Evolutionary conservation across 2,113 vertebrate genomes (phyloP).

Genomic region (Xenopus borealis): DNA sequence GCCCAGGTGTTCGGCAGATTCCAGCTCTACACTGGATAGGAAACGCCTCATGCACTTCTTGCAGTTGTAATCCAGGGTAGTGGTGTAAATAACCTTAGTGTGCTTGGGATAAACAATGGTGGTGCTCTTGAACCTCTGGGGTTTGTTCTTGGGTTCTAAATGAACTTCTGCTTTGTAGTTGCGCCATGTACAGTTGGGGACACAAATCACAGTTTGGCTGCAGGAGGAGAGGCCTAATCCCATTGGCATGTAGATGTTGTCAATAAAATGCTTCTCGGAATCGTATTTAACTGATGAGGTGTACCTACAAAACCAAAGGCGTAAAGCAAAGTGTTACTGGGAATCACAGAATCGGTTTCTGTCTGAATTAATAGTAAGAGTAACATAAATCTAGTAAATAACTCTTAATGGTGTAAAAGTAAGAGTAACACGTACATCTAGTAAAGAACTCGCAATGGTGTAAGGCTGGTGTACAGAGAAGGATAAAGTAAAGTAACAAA

Average conservation of each 20-base stretch:
- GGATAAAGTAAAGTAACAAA: too few relatives aligned
- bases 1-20: slow-evolving; percentile 60
- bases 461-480: too few relatives aligned
- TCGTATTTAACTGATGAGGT: slow-evolving; percentile 84
- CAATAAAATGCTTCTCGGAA: slow-evolving; percentile 87
- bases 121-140: slow-evolving; percentile 81
- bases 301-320: slow-evolving; percentile 68
- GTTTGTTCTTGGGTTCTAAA: slow-evolving; percentile 76
- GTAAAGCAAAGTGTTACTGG: background rate
- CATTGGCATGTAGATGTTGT: slow-evolving; percentile 74
- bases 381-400: too few relatives aligned
- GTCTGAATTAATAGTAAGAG: too few relatives aligned
- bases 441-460: too few relatives aligned
- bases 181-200: slow-evolving; percentile 87
- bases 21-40: slow-evolving; percentile 87
- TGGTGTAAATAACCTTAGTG: slow-evolving; percentile 80
- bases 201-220: slow-evolving; percentile 81
- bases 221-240: slow-evolving; percentile 76
- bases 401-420: too few relatives aligned
- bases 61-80: slow-evolving; percentile 88
- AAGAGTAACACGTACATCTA: too few relatives aligned
- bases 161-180: slow-evolving; percentile 81
- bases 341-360: background rate
- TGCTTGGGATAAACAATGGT: slow-evolving; percentile 92
- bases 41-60: slow-evolving; percentile 74